Percentiles rank a stretch among this genome's conserved stretches.
These are phyloP conservation scores for cat (Felis catus) DNA, from an alignment of 2,113 vertebrate species.

Conservation along the genomic window DNA sequence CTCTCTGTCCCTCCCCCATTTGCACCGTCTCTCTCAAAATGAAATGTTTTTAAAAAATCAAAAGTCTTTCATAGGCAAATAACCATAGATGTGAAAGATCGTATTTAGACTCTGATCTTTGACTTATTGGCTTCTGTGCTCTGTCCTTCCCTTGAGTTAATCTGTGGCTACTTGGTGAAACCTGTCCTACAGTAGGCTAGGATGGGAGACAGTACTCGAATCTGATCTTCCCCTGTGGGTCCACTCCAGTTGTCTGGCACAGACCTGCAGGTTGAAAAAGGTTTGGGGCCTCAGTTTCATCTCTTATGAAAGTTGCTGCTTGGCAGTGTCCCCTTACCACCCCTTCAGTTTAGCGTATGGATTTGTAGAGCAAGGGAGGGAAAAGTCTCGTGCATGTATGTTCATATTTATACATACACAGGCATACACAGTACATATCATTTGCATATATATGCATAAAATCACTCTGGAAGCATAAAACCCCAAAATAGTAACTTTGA, in stretches of 20 bases:
- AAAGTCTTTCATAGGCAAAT: neutral
- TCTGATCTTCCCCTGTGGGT: neutral
- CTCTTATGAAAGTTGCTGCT: neutral
- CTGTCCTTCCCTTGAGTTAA: neutral
- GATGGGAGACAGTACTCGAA: neutral
- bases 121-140: neutral
- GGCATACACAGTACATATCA: neutral
- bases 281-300: neutral
- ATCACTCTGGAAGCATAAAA: neutral
- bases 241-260: neutral
- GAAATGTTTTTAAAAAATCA: no score
- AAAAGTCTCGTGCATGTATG: neutral
- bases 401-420: neutral
- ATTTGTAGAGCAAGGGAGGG: neutral
- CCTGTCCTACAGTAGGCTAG: neutral
- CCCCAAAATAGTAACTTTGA: conserved; percentile 2
- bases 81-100: neutral
- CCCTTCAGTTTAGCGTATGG: neutral
- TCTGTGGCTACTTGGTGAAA: neutral
- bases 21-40: no score
- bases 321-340: neutral
- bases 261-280: neutral
- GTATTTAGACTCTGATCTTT: neutral
- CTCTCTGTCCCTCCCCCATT: no score
- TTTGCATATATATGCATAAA: neutral